Percentiles rank a stretch among this genome's conserved stretches.
phyloP scores from a whole-genome alignment of 2,888 invertebrate species.

The Myathropa florea region DNA sequence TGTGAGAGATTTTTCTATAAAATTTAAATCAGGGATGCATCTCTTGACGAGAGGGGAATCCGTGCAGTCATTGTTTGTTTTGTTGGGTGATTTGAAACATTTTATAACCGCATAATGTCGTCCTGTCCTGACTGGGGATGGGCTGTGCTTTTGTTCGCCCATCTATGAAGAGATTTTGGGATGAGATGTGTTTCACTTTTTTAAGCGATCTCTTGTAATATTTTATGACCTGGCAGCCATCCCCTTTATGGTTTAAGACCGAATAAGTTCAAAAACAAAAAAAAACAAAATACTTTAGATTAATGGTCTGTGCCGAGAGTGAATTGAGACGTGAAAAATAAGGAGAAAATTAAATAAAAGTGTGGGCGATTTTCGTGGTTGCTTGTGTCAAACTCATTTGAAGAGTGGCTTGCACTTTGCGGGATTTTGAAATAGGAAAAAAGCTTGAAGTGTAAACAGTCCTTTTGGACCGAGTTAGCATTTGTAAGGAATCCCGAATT shows the following conservation, averaged over 20 bases:
- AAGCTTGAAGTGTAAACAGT: too few species aligned
- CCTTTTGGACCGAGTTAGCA: too few species aligned
- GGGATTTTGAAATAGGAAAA: too few species aligned
- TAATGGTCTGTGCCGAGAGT: conserved; percentile 70
- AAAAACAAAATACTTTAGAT: conserved; percentile 57
- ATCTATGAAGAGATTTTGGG: background rate
- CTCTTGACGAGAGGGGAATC: background rate
- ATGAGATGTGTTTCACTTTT: conserved; percentile 42
- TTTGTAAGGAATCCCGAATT: too few species aligned
- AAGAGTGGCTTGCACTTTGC: background rate
- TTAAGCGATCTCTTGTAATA: conserved; percentile 36
- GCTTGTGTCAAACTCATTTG: background rate
- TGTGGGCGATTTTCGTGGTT: conserved; percentile 73
- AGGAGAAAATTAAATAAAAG: conserved; percentile 74
- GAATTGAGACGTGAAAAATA: conserved; percentile 49
- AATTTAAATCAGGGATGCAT: conserved; percentile 55
- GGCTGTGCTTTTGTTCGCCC: background rate
- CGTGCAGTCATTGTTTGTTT: conserved; percentile 62
- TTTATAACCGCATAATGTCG: conserved; percentile 70
- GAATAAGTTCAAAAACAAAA: conserved; percentile 34
- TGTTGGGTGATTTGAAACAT: conserved; percentile 67
- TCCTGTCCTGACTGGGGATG: conserved; percentile 39
- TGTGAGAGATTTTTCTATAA: conserved; percentile 49
- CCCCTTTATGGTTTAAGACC: conserved; percentile 8
- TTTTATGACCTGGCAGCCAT: conserved; percentile 59